Evolutionary conservation across 2,113 vertebrate species (phyloP).

Genomic region (Dipodomys spectabilis): DNA sequence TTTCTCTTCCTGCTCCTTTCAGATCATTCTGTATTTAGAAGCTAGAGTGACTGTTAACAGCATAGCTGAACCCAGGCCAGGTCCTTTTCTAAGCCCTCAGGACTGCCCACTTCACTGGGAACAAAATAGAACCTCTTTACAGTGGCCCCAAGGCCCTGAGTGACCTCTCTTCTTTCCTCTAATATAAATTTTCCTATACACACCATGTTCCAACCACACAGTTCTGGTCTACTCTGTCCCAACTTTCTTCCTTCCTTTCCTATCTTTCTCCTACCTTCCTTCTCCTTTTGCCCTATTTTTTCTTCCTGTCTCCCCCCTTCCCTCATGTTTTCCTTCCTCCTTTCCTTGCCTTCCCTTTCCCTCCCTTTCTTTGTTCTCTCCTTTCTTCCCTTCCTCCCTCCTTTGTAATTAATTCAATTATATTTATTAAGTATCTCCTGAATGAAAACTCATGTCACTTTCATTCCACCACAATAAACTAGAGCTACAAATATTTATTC

Average conservation of each 20-base stretch:
- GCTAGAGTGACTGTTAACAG: not conserved
- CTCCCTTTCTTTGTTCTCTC: not conserved
- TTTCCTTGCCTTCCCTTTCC: not conserved
- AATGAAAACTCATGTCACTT: not conserved
- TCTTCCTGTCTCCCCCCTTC: not conserved
- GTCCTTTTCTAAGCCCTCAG: not conserved
- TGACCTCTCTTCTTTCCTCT: not conserved
- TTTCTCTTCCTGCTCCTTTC: not conserved
- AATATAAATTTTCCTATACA: not conserved
- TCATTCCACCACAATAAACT: slow-evolving; percentile 20
- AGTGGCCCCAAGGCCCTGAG: not conserved
- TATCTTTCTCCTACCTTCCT: not conserved
- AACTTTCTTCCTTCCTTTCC: not conserved
- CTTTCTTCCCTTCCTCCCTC: not conserved
- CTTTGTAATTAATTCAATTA: slow-evolving; percentile 38
- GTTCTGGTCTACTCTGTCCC: not conserved
- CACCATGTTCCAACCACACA: not conserved
- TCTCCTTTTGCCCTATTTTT: not conserved
- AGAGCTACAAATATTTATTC: not conserved
- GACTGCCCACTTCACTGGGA: not conserved
- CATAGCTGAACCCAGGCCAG: not conserved
- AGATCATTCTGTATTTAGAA: not conserved
- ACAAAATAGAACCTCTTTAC: not conserved
- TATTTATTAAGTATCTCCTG: not conserved
- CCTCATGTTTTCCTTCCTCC: not conserved